Evolutionary conservation across 1,140 invertebrate genomes (phyloP).

Genomic region (Euwallacea similis): DNA sequence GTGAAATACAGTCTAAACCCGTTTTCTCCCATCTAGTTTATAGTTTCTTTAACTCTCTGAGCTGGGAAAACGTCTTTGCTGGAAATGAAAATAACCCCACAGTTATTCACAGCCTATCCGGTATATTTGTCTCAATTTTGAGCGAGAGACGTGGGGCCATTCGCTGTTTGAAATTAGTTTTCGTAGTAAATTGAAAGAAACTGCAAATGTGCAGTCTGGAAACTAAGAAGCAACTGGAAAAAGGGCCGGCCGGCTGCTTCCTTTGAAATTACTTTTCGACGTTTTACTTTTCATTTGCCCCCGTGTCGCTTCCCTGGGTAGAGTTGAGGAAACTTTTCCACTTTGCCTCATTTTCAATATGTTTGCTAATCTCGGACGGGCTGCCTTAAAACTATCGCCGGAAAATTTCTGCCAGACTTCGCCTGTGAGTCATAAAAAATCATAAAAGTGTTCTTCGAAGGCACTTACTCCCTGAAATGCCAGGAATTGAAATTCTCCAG

Average conservation of each 20-base stretch:
- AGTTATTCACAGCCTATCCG: background rate
- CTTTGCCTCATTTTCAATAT: background rate
- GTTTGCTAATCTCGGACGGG: background rate
- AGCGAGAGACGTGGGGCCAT: constrained; percentile 9
- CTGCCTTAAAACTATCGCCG: background rate
- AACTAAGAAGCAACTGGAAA: constrained; percentile 26
- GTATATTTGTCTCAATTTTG: constrained; percentile 7
- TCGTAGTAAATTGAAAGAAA: constrained; percentile 35
- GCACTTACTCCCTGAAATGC: constrained; percentile 27
- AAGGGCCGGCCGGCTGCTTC: constrained; percentile 14
- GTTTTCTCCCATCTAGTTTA: too few species aligned
- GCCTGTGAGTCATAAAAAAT: constrained; percentile 30
- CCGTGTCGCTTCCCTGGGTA: background rate
- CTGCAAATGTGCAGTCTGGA: constrained; percentile 32
- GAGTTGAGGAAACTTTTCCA: constrained; percentile 3
- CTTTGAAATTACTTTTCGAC: constrained; percentile 26
- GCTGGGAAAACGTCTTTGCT: too few species aligned
- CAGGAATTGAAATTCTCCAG: constrained; percentile 37
- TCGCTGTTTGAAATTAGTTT: constrained; percentile 34
- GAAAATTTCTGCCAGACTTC: constrained; percentile 23
- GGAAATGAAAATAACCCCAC: too few species aligned
- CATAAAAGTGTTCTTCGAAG: constrained; percentile 32
- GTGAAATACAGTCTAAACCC: too few species aligned
- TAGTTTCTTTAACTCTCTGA: too few species aligned
- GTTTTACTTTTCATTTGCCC: constrained; percentile 26